Evolutionary conservation across 2,888 invertebrate species (phyloP).

Genomic region (Onthophagus sagittarius): DNA sequence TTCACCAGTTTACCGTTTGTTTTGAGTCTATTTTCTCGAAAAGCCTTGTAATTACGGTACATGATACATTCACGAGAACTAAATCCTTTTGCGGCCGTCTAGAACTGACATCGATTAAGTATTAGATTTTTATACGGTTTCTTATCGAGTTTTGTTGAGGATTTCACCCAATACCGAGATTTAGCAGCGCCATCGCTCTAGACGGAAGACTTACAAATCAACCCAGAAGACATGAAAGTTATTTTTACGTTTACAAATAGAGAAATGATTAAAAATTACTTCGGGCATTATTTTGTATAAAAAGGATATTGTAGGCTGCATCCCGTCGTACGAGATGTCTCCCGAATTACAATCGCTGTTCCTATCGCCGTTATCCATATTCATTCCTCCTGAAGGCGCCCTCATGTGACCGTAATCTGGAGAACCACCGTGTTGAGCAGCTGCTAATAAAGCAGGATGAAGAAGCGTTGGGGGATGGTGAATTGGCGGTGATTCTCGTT

Average conservation of each 20-base stretch:
- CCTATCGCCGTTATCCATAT: conserved; percentile 79
- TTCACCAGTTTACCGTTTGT: conserved; percentile 23
- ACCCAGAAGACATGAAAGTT: neutral
- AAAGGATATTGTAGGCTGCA: conserved; percentile 97
- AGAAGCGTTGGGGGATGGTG: conserved; percentile 81
- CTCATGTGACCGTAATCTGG: conserved; percentile 75
- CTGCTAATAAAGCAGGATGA: conserved; percentile 80
- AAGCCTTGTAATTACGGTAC: conserved; percentile 10
- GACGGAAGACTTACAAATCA: conserved; percentile 3
- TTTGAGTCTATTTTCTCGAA: neutral
- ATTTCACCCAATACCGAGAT: neutral
- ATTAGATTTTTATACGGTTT: conserved; percentile 22
- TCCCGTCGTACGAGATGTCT: conserved; percentile 86
- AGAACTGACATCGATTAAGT: conserved; percentile 7
- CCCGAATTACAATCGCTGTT: conserved; percentile 89
- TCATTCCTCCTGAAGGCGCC: conserved; percentile 50
- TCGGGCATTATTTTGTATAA: conserved; percentile 49
- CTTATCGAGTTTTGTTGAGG: conserved; percentile 20
- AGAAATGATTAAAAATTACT: conserved; percentile 28
- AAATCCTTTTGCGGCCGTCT: conserved; percentile 9
- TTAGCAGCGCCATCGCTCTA: neutral
- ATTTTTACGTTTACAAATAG: conserved; percentile 20
- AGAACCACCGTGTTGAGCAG: conserved; percentile 76
- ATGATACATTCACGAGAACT: conserved; percentile 4
- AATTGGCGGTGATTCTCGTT: conserved; percentile 80